Percentiles rank a stretch among this genome's conserved stretches.
Evolutionary conservation across 2,888 invertebrate species (phyloP).

Genomic region (Coenonympha glycerion): DNA sequence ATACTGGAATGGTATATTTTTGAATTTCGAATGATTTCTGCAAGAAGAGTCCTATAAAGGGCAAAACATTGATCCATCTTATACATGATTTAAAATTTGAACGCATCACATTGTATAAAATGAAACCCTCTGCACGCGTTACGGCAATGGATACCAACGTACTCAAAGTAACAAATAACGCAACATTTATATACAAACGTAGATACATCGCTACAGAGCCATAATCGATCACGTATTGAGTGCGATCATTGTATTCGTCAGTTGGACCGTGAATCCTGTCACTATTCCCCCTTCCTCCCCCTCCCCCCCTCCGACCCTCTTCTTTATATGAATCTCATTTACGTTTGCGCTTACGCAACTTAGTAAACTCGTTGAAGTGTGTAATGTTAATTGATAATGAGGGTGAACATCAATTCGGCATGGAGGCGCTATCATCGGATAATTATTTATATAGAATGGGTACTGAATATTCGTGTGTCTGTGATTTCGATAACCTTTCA

Average conservation of each 20-base stretch:
- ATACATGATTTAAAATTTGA: slow-evolving; percentile 1
- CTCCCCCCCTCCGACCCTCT: slow-evolving; percentile 32
- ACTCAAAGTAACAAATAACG: slow-evolving; percentile 22
- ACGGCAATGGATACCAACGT: slow-evolving; percentile 2
- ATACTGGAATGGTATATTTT: too few species aligned
- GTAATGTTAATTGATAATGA: slow-evolving; percentile 55
- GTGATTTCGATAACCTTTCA: too few species aligned
- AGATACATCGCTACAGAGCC: slow-evolving; percentile 53
- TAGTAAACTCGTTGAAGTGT: slow-evolving; percentile 61
- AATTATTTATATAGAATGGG: background rate
- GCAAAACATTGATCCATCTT: too few species aligned
- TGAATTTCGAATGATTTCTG: too few species aligned
- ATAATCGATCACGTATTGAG: slow-evolving; percentile 75
- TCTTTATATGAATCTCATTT: slow-evolving; percentile 68
- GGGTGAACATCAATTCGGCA: slow-evolving; percentile 33
- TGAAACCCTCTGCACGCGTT: background rate
- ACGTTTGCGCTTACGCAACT: slow-evolving; percentile 69
- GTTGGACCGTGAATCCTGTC: slow-evolving; percentile 75
- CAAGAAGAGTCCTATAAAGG: too few species aligned
- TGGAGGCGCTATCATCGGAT: slow-evolving; percentile 10
- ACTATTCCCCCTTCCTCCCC: slow-evolving; percentile 44
- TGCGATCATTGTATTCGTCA: slow-evolving; percentile 68
- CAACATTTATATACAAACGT: slow-evolving; percentile 27
- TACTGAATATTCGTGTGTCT: background rate
- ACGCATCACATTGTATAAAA: background rate